A percentile compares a stretch with the other conserved stretches of the same genome.
Conservation (phyloP, 2,113 vertebrate species). For the Sialia sialis region DNA sequence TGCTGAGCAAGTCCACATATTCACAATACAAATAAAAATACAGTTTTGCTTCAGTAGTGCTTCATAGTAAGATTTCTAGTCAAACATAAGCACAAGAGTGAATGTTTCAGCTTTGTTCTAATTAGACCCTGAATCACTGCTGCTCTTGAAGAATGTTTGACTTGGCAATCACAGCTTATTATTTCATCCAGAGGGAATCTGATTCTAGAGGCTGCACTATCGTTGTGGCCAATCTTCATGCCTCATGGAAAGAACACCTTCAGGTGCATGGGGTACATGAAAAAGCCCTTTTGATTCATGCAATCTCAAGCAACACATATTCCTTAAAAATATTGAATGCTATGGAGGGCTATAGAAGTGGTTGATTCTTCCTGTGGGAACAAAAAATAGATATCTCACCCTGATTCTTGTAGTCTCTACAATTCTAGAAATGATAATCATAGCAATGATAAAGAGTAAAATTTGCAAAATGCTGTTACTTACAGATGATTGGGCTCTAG, state of each 20-base stretch:
- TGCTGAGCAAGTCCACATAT: not conserved
- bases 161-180: constrained; percentile 36
- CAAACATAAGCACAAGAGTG: not conserved
- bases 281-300: not conserved
- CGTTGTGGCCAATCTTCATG: not conserved
- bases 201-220: not conserved
- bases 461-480: not conserved
- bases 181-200: constrained; percentile 46
- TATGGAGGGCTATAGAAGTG: not conserved
- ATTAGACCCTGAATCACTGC: constrained; percentile 38
- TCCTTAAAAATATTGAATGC: not conserved
- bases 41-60: not conserved
- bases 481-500: not conserved
- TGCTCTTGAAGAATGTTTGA: constrained; percentile 50
- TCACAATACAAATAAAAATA: not conserved
- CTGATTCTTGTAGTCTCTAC: not conserved
- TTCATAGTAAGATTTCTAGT: not conserved
- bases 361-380: not conserved
- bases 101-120: constrained; percentile 37
- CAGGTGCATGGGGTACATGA: not conserved
- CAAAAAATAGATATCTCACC: not conserved
- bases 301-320: not conserved
- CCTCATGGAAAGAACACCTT: not conserved
- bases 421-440: not conserved
- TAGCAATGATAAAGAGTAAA: not conserved